Evolutionary conservation across 2,888 invertebrate species (phyloP).

Genomic region (Dynastes grantii): DNA sequence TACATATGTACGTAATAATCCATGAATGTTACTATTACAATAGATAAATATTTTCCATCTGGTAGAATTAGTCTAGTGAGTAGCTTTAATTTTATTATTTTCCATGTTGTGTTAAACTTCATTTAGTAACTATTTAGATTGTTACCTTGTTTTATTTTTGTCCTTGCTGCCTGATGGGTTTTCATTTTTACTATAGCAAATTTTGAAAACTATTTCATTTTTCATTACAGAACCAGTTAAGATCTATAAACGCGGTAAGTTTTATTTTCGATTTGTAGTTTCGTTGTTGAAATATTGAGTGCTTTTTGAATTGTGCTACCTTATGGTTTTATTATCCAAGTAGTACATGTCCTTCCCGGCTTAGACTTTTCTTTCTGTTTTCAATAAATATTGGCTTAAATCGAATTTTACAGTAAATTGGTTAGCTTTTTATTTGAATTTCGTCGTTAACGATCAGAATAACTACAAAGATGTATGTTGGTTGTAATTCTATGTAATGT

Average conservation of each 20-base stretch:
- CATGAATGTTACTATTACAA: neutral
- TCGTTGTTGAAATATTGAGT: constrained; percentile 5
- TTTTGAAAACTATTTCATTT: constrained; percentile 30
- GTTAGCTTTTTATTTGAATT: too few species aligned
- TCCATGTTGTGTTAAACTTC: neutral
- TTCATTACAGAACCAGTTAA: constrained; percentile 44
- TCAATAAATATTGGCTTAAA: too few species aligned
- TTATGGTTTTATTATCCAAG: too few species aligned
- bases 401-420: too few species aligned
- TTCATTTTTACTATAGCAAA: neutral
- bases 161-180: neutral
- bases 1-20: neutral
- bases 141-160: neutral
- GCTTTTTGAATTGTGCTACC: too few species aligned
- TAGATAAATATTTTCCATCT: neutral
- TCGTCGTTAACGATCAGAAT: too few species aligned
- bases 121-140: neutral
- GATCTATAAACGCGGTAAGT: constrained; percentile 46
- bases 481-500: too few species aligned
- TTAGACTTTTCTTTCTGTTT: too few species aligned
- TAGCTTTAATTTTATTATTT: neutral
- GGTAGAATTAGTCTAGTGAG: neutral
- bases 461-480: too few species aligned
- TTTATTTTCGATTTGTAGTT: constrained; percentile 27
- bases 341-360: too few species aligned